phyloP scores from a whole-genome alignment of 2,797 vertebrate species.

The Pangasius mekongensis region DNA sequence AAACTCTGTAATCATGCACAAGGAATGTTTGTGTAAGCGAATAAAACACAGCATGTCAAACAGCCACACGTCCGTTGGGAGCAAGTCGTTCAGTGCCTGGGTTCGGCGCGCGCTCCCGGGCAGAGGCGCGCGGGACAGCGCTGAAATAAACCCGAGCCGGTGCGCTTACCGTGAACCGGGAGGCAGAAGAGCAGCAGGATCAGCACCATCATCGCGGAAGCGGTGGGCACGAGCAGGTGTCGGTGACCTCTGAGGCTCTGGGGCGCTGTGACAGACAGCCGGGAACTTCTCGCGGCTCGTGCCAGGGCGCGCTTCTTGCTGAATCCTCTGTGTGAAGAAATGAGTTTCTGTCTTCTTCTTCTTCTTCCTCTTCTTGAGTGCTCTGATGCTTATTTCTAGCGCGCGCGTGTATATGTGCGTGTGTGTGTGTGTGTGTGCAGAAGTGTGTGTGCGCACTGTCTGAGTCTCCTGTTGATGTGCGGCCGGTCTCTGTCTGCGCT shows the following conservation, averaged over 20 bases:
- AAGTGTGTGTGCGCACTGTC: conserved; percentile 60
- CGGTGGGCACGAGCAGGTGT: conserved; percentile 23
- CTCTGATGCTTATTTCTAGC: conserved; percentile 1
- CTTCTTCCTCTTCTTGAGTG: conserved; percentile 20
- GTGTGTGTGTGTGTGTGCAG: conserved; percentile 55
- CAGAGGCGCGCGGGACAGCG: conserved; percentile 16
- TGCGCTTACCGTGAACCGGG: conserved; percentile 74
- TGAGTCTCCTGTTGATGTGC: conserved; percentile 69
- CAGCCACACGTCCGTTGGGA: background rate
- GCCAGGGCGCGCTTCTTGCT: conserved; percentile 68
- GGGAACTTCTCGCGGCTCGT: conserved; percentile 64
- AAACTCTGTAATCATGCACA: background rate
- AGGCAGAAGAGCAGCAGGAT: conserved; percentile 71
- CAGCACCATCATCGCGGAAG: conserved; percentile 71
- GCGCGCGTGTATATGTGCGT: background rate
- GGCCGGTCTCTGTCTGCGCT: conserved; percentile 58
- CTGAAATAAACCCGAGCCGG: conserved; percentile 46
- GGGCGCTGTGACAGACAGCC: conserved; percentile 51
- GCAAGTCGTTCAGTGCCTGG: background rate
- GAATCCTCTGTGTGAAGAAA: conserved; percentile 68
- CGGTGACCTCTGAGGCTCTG: conserved; percentile 75
- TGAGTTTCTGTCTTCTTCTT: conserved; percentile 57
- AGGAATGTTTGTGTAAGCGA: background rate
- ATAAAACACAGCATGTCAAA: conserved; percentile 1
- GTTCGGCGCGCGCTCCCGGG: background rate